These are phyloP conservation scores for Aphidius colemani DNA, from an alignment of 2,888 invertebrate genomes.

Conservation along the genomic window DNA sequence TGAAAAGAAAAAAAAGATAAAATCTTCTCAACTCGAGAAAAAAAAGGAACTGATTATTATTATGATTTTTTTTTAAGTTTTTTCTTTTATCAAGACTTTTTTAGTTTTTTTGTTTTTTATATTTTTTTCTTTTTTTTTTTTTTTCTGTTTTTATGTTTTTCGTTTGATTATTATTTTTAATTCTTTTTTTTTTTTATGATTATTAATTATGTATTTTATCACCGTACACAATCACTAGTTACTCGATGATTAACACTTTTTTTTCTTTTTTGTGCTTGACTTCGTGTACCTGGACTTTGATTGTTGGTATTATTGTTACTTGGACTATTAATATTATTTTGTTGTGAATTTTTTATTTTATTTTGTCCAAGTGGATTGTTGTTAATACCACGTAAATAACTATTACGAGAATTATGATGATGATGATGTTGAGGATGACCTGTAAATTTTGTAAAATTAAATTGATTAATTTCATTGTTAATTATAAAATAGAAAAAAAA, in stretches of 20 bases:
- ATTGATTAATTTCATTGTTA: neutral
- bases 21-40: too few relatives aligned
- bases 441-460: too few relatives aligned
- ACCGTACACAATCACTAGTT: slow-evolving; percentile 57
- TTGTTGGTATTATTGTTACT: slow-evolving; percentile 48
- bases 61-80: too few relatives aligned
- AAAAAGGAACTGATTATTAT: too few relatives aligned
- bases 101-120: too few relatives aligned
- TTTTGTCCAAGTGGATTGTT: slow-evolving; percentile 48
- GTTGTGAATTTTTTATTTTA: slow-evolving; percentile 46
- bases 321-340: slow-evolving; percentile 41
- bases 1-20: too few relatives aligned
- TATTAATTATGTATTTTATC: slow-evolving; percentile 47
- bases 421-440: slow-evolving; percentile 22
- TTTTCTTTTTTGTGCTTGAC: slow-evolving; percentile 53
- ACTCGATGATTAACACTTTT: slow-evolving; percentile 51
- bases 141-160: slow-evolving; percentile 7
- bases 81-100: too few relatives aligned
- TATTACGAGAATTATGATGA: slow-evolving; percentile 50
- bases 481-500: slow-evolving; percentile 1
- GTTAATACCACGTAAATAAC: slow-evolving; percentile 50
- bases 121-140: neutral
- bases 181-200: slow-evolving; percentile 22
- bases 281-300: slow-evolving; percentile 51
- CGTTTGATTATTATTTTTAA: slow-evolving; percentile 18